Evolutionary conservation across 1,140 invertebrate species (phyloP).

Genomic region (Drosophila watanabei): DNA sequence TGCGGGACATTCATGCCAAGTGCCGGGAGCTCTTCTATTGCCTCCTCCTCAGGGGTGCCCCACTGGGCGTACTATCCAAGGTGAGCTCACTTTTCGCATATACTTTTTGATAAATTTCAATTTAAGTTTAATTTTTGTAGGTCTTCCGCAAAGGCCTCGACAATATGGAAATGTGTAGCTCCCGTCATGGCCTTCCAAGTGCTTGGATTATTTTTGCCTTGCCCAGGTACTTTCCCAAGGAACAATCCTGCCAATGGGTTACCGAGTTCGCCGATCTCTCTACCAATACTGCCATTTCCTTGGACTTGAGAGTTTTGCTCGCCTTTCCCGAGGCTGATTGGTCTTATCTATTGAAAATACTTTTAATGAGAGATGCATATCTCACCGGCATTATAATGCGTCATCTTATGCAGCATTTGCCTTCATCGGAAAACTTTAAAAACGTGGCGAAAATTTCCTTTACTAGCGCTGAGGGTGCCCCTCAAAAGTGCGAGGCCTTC

Average conservation of each 20-base stretch:
- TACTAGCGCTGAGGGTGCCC: constrained; percentile 61
- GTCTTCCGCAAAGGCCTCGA: constrained; percentile 87
- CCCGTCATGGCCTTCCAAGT: constrained; percentile 86
- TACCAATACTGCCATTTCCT: constrained; percentile 87
- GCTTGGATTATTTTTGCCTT: constrained; percentile 90
- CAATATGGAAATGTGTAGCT: constrained; percentile 86
- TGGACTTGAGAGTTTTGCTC: constrained; percentile 90
- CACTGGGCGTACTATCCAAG: constrained; percentile 90
- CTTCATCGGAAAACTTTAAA: constrained; percentile 81
- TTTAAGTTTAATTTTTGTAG: constrained; percentile 67
- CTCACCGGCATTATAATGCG: constrained; percentile 85
- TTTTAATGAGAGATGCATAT: constrained; percentile 89
- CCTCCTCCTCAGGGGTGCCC: constrained; percentile 89
- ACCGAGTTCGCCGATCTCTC: constrained; percentile 87
- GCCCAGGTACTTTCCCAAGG: constrained; percentile 87
- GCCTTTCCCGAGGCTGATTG: constrained; percentile 92
- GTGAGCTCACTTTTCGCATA: constrained; percentile 54
- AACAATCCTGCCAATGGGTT: constrained; percentile 85
- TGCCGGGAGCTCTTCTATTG: constrained; percentile 91
- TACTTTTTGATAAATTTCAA: not conserved
- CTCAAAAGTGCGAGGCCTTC: constrained; percentile 88
- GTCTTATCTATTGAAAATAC: constrained; percentile 90
- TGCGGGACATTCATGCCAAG: constrained; percentile 92
- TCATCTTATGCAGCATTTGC: constrained; percentile 83
- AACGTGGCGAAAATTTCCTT: constrained; percentile 80